phyloP scores from a whole-genome alignment of 2,797 vertebrate species.

The Gymnothorax reevesii region DNA sequence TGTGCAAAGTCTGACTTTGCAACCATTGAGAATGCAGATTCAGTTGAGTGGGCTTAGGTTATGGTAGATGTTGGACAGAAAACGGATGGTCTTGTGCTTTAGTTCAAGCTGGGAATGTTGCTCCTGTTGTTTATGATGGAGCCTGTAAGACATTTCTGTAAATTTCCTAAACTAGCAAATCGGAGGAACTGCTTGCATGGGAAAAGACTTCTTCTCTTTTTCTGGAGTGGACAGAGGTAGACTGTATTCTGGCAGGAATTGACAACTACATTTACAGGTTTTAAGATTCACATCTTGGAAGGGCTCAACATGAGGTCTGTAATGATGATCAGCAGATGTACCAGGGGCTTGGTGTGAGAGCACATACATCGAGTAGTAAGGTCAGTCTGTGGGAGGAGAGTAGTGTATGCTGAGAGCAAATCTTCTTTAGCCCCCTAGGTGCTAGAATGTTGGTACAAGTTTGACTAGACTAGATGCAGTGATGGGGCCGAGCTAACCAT shows the following conservation, averaged over 20 bases:
- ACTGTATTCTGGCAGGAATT: background rate
- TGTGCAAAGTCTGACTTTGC: background rate
- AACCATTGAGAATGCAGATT: background rate
- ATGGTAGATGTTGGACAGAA: background rate
- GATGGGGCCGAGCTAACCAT: background rate
- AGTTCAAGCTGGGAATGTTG: background rate
- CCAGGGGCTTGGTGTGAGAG: background rate
- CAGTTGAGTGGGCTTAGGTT: background rate
- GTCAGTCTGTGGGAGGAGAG: background rate
- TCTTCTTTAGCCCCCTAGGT: background rate
- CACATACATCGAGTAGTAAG: background rate
- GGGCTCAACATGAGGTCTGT: background rate
- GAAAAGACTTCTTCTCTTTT: background rate
- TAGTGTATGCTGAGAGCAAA: background rate
- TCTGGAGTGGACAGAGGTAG: background rate
- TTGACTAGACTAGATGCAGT: background rate
- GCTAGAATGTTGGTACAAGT: background rate
- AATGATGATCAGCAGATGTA: background rate
- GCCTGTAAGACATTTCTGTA: background rate
- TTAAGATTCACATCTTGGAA: background rate
- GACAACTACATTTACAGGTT: background rate
- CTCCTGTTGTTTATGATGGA: background rate
- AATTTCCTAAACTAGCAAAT: background rate
- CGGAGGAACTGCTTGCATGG: too few relatives aligned
- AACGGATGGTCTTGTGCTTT: background rate